These are phyloP conservation scores for Caprella mutica DNA, from an alignment of 2,888 invertebrate genomes.

Conservation along the genomic window DNA sequence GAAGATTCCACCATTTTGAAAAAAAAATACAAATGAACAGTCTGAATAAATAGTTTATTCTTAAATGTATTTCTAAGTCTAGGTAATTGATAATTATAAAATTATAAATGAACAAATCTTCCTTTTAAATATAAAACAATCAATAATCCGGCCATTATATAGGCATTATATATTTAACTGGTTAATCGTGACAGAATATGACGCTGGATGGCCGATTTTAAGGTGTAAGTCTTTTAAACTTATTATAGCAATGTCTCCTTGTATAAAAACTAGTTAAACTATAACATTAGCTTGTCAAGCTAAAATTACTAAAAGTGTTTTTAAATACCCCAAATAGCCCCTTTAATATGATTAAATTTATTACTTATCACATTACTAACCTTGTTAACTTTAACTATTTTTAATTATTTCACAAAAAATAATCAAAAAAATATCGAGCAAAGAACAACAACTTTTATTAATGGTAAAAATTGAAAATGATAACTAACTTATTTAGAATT, in stretches of 20 bases:
- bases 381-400: conserved; percentile 46
- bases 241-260: conserved; percentile 52
- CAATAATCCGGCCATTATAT: no score
- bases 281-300: conserved; percentile 56
- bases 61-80: no score
- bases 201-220: conserved; percentile 58
- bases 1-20: no score
- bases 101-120: no score
- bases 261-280: conserved; percentile 46
- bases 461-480: conserved; percentile 49
- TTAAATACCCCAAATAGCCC: conserved; percentile 59
- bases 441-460: conserved; percentile 37
- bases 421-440: conserved; percentile 38
- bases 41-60: no score
- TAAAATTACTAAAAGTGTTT: conserved; percentile 52
- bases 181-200: no score
- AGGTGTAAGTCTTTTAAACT: conserved; percentile 61
- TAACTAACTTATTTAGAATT: conserved; percentile 55
- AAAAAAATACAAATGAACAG: no score
- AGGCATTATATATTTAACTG: no score
- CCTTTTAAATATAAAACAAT: no score
- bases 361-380: conserved; percentile 41
- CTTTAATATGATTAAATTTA: conserved; percentile 47
- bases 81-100: no score
- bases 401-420: conserved; percentile 44